Conservation (phyloP, 1,140 invertebrate species). For the Drosophila rufa region DNA sequence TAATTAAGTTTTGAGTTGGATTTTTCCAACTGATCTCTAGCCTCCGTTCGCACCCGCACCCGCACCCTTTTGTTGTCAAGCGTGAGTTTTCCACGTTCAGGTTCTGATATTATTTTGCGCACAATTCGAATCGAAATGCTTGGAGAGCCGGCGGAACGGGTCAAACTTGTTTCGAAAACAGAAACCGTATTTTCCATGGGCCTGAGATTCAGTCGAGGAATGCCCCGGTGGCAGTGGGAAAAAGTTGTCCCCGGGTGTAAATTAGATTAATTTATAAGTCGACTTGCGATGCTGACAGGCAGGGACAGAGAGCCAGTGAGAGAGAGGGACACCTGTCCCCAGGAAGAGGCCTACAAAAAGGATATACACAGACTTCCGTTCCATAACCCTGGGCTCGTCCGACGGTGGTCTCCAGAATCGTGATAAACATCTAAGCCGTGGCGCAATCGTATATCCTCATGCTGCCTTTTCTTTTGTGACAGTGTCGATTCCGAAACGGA, state of each 20-base stretch:
- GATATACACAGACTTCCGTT: conserved; percentile 64
- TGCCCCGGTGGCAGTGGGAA: conserved; percentile 40
- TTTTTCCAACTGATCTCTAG: conserved; percentile 32
- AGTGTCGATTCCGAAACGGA: conserved; percentile 43
- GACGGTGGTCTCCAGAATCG: conserved; percentile 22
- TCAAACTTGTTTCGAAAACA: conserved; percentile 75
- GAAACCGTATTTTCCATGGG: conserved; percentile 69
- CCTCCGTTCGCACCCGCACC: background rate
- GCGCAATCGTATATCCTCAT: conserved; percentile 58
- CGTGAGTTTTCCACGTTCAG: conserved; percentile 34
- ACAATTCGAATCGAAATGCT: conserved; percentile 36
- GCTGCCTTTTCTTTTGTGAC: conserved; percentile 46
- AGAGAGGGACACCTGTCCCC: conserved; percentile 35
- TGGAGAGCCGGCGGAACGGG: conserved; percentile 58
- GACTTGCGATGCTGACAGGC: conserved; percentile 29
- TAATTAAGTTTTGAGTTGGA: conserved; percentile 67
- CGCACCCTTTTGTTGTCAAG: conserved; percentile 34
- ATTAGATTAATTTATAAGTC: conserved; percentile 56
- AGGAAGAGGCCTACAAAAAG: conserved; percentile 16
- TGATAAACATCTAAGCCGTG: conserved; percentile 75
- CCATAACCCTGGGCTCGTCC: background rate
- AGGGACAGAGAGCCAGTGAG: background rate
- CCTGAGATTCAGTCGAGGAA: conserved; percentile 53
- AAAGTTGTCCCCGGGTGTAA: conserved; percentile 45
- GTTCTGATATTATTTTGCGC: conserved; percentile 50